phyloP scores from a whole-genome alignment of 2,797 vertebrate genomes.

The Onychomys leucogaster region DNA sequence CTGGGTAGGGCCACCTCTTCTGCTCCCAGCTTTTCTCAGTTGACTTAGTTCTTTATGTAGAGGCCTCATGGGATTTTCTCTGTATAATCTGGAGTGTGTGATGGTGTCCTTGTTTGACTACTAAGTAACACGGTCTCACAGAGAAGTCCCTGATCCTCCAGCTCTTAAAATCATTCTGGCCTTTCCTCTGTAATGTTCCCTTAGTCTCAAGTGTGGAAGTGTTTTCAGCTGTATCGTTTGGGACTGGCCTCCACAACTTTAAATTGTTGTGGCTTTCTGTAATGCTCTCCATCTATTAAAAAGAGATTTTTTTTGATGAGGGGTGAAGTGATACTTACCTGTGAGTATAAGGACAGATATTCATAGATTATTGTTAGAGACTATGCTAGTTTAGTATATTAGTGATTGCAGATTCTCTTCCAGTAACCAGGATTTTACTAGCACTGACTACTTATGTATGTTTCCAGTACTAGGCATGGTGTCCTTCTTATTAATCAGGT shows the following conservation, averaged over 20 bases:
- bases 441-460: background rate
- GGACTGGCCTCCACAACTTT: background rate
- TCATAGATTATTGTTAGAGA: background rate
- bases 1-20: background rate
- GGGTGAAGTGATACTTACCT: background rate
- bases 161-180: background rate
- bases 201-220: background rate
- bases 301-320: background rate
- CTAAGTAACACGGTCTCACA: background rate
- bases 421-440: too few relatives aligned
- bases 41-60: too few relatives aligned
- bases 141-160: background rate
- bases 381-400: background rate
- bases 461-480: background rate
- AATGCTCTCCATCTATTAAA: too few relatives aligned
- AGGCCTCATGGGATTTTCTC: background rate
- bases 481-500: too few relatives aligned
- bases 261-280: background rate
- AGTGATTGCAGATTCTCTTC: background rate
- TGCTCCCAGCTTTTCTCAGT: background rate
- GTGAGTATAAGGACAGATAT: background rate
- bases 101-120: background rate
- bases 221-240: background rate
- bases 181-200: background rate
- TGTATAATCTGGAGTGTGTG: background rate